Evolutionary conservation across 2,113 vertebrate genomes (phyloP).

Genomic region (Mionectes macconnelli): DNA sequence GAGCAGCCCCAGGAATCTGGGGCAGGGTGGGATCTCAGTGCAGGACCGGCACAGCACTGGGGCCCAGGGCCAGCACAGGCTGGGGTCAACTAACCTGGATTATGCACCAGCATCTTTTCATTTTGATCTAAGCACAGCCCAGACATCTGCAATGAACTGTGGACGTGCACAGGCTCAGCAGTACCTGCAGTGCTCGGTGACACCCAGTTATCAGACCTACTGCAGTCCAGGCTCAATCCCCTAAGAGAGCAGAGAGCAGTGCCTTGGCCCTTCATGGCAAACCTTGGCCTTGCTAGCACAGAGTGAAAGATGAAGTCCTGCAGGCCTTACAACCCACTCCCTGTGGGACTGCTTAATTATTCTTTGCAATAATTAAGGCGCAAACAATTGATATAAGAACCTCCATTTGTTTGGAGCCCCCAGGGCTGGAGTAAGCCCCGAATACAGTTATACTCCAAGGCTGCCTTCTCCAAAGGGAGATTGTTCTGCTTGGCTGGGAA

Average conservation of each 20-base stretch:
- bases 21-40: neutral
- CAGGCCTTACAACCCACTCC: neutral
- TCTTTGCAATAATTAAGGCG: slow-evolving; percentile 56
- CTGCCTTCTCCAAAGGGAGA: slow-evolving; percentile 55
- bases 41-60: neutral
- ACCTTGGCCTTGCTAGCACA: slow-evolving; percentile 4
- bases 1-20: neutral
- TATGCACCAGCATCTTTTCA: neutral
- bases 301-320: neutral
- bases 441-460: slow-evolving; percentile 34
- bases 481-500: slow-evolving; percentile 62
- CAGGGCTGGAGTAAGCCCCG: slow-evolving; percentile 9
- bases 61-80: neutral
- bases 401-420: slow-evolving; percentile 44
- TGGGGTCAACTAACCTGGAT: neutral
- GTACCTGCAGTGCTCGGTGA: neutral
- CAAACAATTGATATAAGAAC: slow-evolving; percentile 42
- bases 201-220: neutral
- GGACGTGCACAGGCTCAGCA: neutral
- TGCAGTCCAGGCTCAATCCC: slow-evolving; percentile 16
- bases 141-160: neutral
- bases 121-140: neutral
- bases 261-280: slow-evolving; percentile 5
- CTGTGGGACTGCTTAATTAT: slow-evolving; percentile 38
- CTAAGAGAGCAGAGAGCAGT: neutral